Percentiles rank a stretch among this genome's conserved stretches.
Conservation (phyloP, 2,113 vertebrate species). For the Anguilla japonica region DNA sequence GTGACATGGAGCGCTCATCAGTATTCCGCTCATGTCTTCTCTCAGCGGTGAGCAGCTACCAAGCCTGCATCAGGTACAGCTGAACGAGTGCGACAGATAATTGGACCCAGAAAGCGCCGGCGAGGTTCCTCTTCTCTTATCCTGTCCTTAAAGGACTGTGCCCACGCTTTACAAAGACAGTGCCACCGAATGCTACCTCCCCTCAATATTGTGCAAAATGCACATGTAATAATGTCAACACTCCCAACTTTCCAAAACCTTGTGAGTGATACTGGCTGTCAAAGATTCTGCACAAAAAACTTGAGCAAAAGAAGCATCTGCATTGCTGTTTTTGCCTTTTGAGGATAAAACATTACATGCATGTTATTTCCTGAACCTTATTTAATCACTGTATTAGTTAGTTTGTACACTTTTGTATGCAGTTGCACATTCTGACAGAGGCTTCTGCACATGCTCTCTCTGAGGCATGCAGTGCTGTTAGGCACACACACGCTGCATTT, state of each 20-base stretch:
- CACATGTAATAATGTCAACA: not conserved
- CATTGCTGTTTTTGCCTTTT: not conserved
- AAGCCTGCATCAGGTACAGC: constrained; percentile 13
- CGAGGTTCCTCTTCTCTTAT: not conserved
- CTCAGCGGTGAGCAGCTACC: not conserved
- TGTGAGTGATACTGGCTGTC: not conserved
- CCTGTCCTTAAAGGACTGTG: not conserved
- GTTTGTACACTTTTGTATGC: not conserved
- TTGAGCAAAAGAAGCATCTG: no score
- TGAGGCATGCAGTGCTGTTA: no score
- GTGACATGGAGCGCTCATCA: constrained; percentile 24
- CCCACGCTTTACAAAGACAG: not conserved
- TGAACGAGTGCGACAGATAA: constrained; percentile 8
- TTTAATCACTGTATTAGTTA: not conserved
- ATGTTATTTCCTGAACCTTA: not conserved
- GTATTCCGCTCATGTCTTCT: not conserved
- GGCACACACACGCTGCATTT: no score
- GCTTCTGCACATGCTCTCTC: no score
- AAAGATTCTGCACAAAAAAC: not conserved
- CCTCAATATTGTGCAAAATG: not conserved
- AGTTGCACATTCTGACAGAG: not conserved
- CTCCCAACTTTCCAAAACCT: not conserved
- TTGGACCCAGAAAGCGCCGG: not conserved
- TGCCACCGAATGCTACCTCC: not conserved
- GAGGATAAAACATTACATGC: not conserved